phyloP scores from a whole-genome alignment of 2,113 vertebrate species.

The Saccopteryx bilineata region DNA sequence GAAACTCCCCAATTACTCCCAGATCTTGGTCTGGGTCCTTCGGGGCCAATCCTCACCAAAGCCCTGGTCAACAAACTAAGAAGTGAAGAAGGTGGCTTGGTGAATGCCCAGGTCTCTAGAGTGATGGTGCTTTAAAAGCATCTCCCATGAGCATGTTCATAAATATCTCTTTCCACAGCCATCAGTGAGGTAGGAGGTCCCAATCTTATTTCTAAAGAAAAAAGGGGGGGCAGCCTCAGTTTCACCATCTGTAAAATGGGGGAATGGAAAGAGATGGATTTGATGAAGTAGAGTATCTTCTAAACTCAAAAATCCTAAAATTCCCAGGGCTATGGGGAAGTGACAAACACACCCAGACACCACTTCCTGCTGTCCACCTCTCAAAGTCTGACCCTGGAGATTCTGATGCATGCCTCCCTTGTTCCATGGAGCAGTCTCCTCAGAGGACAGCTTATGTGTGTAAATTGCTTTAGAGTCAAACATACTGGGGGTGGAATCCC shows the following conservation, averaged over 20 bases:
- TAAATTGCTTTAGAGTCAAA: neutral
- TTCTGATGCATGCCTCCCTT: neutral
- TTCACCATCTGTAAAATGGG: neutral
- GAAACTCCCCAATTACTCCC: neutral
- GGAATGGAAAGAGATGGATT: too few species aligned
- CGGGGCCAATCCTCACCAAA: neutral
- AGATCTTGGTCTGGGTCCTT: neutral
- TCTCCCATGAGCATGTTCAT: neutral
- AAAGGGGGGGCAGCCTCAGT: neutral
- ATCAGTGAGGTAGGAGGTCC: neutral
- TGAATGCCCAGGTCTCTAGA: neutral
- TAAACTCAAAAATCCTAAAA: neutral
- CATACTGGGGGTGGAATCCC: neutral
- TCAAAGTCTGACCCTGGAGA: neutral
- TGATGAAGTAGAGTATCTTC: neutral
- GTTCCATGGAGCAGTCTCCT: neutral
- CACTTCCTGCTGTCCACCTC: neutral
- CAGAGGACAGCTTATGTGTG: too few species aligned
- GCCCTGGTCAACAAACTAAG: neutral
- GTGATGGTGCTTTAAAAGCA: neutral
- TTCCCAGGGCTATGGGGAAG: neutral
- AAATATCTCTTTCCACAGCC: neutral
- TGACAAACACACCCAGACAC: neutral
- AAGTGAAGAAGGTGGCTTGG: neutral
- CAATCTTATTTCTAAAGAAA: neutral